Evolutionary conservation across 2,113 vertebrate species (phyloP).

Genomic region (Thamnophis sirtalis): DNA sequence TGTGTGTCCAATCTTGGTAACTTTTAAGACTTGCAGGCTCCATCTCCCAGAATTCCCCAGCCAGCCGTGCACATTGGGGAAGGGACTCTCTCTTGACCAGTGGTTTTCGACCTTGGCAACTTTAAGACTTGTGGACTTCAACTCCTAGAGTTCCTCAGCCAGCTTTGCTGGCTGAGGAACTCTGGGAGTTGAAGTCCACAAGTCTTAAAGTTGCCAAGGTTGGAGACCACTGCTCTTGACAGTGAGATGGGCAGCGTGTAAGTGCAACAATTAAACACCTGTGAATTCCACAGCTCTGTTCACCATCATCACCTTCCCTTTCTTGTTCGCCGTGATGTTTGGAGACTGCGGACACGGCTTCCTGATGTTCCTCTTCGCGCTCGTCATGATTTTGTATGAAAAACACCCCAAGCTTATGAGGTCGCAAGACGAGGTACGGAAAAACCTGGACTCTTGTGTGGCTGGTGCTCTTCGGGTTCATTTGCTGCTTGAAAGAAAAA

Average conservation of each 20-base stretch:
- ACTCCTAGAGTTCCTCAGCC: too few relatives aligned
- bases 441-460: too few relatives aligned
- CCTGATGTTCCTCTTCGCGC: conserved; percentile 87
- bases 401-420: conserved; percentile 81
- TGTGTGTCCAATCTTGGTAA: not conserved
- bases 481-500: not conserved
- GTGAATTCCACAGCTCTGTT: conserved; percentile 79
- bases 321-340: conserved; percentile 96
- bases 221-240: too few relatives aligned
- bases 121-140: too few relatives aligned
- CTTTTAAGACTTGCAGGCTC: not conserved
- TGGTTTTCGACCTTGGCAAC: too few relatives aligned
- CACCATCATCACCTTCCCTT: conserved; percentile 94
- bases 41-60: not conserved
- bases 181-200: too few relatives aligned
- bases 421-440: conserved; percentile 85
- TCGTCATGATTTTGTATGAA: conserved; percentile 86
- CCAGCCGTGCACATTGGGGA: too few relatives aligned
- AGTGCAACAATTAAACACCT: not conserved
- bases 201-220: too few relatives aligned
- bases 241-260: not conserved
- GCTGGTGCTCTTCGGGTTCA: not conserved
- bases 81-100: too few relatives aligned
- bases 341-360: conserved; percentile 92
- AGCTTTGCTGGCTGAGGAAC: too few relatives aligned